phyloP scores from a whole-genome alignment of 2,113 vertebrate genomes.

The Zonotrichia leucophrys region DNA sequence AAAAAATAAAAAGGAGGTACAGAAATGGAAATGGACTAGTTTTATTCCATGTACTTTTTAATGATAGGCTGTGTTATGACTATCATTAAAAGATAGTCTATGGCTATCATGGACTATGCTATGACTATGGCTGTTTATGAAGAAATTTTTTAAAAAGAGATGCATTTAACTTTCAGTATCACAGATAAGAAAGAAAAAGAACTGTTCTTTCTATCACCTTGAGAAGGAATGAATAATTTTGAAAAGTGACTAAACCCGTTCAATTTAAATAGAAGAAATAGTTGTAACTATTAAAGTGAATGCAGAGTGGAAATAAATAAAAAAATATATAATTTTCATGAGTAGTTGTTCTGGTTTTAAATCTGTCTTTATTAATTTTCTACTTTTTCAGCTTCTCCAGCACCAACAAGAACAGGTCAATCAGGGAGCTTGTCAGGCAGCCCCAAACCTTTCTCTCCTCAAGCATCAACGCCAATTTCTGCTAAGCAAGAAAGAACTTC shows the following conservation, averaged over 20 bases:
- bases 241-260: not conserved
- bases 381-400: slow-evolving; percentile 86
- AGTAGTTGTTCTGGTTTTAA: not conserved
- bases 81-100: not conserved
- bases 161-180: not conserved
- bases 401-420: slow-evolving; percentile 85
- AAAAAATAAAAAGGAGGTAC: not conserved
- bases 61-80: not conserved
- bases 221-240: not conserved
- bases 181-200: not conserved
- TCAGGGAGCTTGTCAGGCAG: slow-evolving; percentile 86
- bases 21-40: not conserved
- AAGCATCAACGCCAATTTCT: slow-evolving; percentile 78
- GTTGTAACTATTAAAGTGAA: not conserved
- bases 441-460: slow-evolving; percentile 89
- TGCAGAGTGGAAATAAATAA: not conserved
- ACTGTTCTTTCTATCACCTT: not conserved
- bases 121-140: not conserved
- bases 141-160: not conserved
- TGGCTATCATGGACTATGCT: too few species aligned
- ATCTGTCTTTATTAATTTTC: slow-evolving; percentile 15
- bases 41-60: not conserved
- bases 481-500: slow-evolving; percentile 86
- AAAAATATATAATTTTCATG: not conserved
- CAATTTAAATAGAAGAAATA: not conserved